Evolutionary conservation across 2,888 invertebrate species (phyloP).

Genomic region (Nomada ferruginata): DNA sequence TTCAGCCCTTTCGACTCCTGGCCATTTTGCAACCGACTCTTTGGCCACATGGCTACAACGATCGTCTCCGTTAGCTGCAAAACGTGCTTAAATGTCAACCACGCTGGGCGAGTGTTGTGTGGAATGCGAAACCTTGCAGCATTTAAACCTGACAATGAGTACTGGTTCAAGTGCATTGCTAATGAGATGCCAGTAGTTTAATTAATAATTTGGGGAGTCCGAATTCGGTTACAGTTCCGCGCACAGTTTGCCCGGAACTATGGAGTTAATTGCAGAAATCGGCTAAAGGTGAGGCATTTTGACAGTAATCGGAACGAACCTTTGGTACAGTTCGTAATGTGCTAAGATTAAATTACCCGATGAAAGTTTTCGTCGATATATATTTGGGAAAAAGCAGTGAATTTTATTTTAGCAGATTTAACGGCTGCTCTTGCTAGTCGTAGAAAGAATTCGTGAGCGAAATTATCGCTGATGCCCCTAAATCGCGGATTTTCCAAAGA

Average conservation of each 20-base stretch:
- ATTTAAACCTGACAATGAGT: constrained; percentile 10
- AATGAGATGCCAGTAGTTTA: constrained; percentile 18
- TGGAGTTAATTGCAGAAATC: constrained; percentile 30
- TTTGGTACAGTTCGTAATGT: background rate
- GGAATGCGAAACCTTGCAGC: too few relatives aligned
- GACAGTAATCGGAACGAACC: background rate
- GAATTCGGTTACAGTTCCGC: constrained; percentile 12
- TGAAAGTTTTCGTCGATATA: background rate
- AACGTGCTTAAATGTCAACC: too few relatives aligned
- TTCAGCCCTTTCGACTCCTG: constrained; percentile 11
- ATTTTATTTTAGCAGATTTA: background rate
- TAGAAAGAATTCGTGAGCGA: background rate
- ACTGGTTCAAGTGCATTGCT: constrained; percentile 5
- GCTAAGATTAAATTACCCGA: constrained; percentile 14
- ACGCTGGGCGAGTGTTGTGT: too few relatives aligned
- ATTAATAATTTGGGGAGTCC: constrained; percentile 36
- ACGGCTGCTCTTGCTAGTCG: too few relatives aligned
- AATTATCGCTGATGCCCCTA: background rate
- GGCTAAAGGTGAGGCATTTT: constrained; percentile 7
- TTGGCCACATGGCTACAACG: background rate
- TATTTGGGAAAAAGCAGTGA: background rate
- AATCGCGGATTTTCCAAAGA: background rate
- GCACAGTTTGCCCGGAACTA: constrained; percentile 1
- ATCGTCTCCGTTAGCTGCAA: too few relatives aligned
- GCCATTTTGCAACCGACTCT: constrained; percentile 8